Conservation (phyloP, 1,140 invertebrate genomes). For the Cydia fagiglandana region DNA sequence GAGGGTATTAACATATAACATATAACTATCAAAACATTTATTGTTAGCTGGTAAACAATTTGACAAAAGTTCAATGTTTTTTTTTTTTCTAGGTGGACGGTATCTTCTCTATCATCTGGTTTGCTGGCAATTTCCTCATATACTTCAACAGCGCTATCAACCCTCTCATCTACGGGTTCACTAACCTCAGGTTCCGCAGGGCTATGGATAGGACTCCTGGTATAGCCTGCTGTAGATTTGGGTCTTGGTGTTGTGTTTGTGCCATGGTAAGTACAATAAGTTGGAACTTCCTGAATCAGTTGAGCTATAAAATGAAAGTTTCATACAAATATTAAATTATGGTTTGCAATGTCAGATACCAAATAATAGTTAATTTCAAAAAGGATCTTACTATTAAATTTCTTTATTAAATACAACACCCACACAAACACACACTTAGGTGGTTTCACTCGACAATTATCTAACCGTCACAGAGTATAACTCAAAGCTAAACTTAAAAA, state of each 20-base stretch:
- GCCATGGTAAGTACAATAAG: conserved; percentile 46
- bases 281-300: conserved; percentile 10
- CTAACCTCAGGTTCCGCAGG: conserved; percentile 83
- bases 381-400: too few species aligned
- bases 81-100: conserved; percentile 71
- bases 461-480: too few species aligned
- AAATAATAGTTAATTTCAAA: too few species aligned
- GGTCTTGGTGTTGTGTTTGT: conserved; percentile 66
- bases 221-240: conserved; percentile 68
- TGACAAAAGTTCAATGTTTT: not conserved
- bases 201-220: conserved; percentile 80
- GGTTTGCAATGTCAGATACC: too few species aligned
- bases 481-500: not conserved
- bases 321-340: too few species aligned
- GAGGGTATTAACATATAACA: too few species aligned
- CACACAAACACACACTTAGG: too few species aligned
- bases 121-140: conserved; percentile 84
- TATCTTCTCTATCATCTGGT: conserved; percentile 81
- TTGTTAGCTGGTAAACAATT: too few species aligned
- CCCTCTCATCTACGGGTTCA: conserved; percentile 87
- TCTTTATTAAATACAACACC: too few species aligned
- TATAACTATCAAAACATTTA: too few species aligned
- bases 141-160: conserved; percentile 86
- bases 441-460: too few species aligned
- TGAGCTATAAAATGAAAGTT: not conserved